Conservation (phyloP, 2,888 invertebrate species). For the Dasysyrphus tricinctus region DNA sequence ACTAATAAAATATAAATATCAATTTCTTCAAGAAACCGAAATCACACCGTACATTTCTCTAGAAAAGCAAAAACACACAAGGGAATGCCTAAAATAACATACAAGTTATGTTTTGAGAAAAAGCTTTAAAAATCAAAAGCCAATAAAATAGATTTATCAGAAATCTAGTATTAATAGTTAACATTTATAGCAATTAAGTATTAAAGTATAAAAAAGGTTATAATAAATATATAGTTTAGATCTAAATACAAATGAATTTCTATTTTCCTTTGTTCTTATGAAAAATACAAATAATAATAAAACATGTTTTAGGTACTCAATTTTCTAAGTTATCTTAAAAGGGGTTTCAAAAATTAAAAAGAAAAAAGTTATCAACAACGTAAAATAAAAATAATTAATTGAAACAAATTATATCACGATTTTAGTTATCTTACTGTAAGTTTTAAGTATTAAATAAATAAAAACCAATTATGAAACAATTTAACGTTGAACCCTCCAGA, state of each 20-base stretch:
- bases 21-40: not conserved
- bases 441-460: conserved; percentile 24
- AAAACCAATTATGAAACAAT: conserved; percentile 25
- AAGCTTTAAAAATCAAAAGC: conserved; percentile 74
- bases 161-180: conserved; percentile 74
- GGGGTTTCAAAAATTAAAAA: conserved; percentile 65
- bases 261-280: conserved; percentile 51
- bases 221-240: conserved; percentile 27
- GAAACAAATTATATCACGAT: conserved; percentile 57
- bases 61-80: conserved; percentile 9
- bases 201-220: conserved; percentile 33
- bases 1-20: no score
- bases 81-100: conserved; percentile 39
- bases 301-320: conserved; percentile 18
- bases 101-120: conserved; percentile 29
- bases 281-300: conserved; percentile 10
- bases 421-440: conserved; percentile 47
- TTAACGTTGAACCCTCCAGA: conserved; percentile 68
- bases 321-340: conserved; percentile 62
- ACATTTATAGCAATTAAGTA: conserved; percentile 73
- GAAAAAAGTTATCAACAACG: conserved; percentile 51
- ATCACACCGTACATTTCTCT: conserved; percentile 17
- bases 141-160: conserved; percentile 69
- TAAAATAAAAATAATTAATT: conserved; percentile 39
- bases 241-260: conserved; percentile 30